Percentiles rank a stretch among this genome's conserved stretches.
Conservation (phyloP, 2,797 vertebrate genomes). For the Mormyrus proboscirostris region DNA sequence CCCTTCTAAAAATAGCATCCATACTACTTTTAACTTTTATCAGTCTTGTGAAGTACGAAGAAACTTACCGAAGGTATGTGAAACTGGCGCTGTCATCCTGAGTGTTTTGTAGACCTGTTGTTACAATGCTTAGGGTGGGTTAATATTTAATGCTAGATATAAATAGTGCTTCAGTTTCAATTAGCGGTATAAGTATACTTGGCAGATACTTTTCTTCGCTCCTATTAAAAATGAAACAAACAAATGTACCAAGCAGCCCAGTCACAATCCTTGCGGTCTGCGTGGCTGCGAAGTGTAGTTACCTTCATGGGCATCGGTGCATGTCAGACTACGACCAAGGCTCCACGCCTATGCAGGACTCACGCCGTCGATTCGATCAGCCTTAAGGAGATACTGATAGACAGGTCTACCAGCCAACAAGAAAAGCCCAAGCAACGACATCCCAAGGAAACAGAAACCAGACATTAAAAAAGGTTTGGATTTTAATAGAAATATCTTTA, state of each 20-base stretch:
- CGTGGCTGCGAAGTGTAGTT: neutral
- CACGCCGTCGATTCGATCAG: neutral
- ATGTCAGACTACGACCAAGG: neutral
- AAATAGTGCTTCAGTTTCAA: neutral
- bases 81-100: neutral
- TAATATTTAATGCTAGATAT: neutral
- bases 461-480: slow-evolving; percentile 66
- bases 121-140: neutral
- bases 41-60: neutral
- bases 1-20: neutral
- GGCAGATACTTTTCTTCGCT: neutral
- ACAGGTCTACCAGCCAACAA: slow-evolving; percentile 52
- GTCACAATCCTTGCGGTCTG: neutral
- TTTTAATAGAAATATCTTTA: slow-evolving; percentile 56
- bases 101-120: neutral
- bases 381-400: slow-evolving; percentile 43
- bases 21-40: neutral
- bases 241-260: neutral
- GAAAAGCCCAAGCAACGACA: slow-evolving; percentile 45
- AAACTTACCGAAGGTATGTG: neutral
- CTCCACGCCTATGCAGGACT: neutral
- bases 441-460: slow-evolving; percentile 60
- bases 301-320: neutral
- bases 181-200: neutral
- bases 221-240: neutral